Percentiles rank a stretch among this genome's conserved stretches.
Evolutionary conservation across 2,113 vertebrate genomes (phyloP).

Genomic region (Microcebus griseorufus): DNA sequence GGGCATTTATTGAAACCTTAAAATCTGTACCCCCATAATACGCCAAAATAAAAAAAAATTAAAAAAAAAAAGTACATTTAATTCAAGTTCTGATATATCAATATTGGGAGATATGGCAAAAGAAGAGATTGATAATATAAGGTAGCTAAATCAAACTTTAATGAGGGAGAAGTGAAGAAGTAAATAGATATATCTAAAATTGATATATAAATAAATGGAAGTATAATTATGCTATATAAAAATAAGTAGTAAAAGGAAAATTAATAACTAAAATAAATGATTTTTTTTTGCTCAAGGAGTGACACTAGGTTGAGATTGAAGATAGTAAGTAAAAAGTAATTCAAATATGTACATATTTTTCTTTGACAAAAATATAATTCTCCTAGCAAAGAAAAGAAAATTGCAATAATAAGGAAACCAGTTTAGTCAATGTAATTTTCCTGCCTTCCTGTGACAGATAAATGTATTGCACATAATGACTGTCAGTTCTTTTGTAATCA

Average conservation of each 20-base stretch:
- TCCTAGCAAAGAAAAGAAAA: background rate
- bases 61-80: background rate
- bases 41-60: no score
- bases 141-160: background rate
- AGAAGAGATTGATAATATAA: background rate
- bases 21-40: no score
- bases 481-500: background rate
- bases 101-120: background rate
- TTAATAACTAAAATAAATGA: background rate
- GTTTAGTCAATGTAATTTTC: background rate
- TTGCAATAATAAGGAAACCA: background rate
- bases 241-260: background rate
- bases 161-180: background rate
- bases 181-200: background rate
- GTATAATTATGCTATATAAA: background rate
- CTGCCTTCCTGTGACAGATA: background rate
- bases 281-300: background rate
- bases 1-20: no score
- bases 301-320: background rate
- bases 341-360: background rate
- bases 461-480: background rate
- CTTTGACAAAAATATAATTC: background rate
- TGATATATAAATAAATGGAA: background rate
- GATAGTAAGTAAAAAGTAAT: background rate
- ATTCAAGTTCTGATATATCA: background rate